Conservation (phyloP, 2,797 vertebrate genomes). For the Ptychadena robeensis region DNA sequence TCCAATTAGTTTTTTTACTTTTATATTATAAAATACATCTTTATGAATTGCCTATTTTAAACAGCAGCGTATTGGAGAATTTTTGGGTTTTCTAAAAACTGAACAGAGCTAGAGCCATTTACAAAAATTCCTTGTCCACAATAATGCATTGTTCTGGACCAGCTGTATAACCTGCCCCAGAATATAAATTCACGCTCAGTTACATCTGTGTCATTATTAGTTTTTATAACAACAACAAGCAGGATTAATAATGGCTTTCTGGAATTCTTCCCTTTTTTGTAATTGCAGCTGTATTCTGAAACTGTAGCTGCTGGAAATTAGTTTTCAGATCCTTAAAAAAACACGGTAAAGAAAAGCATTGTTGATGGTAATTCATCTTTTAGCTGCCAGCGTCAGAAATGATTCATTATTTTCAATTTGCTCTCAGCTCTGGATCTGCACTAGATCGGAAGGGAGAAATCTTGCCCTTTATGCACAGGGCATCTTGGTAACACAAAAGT, state of each 20-base stretch:
- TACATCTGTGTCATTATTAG: slow-evolving; percentile 47
- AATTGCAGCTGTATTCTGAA: slow-evolving; percentile 69
- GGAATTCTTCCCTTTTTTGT: slow-evolving; percentile 58
- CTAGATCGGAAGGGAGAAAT: slow-evolving; percentile 75
- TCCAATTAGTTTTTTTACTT: background rate
- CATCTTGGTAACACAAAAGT: slow-evolving; percentile 68
- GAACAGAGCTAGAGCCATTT: background rate
- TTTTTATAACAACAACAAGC: slow-evolving; percentile 25
- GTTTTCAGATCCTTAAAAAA: slow-evolving; percentile 73
- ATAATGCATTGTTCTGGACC: slow-evolving; percentile 26
- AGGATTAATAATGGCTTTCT: slow-evolving; percentile 31
- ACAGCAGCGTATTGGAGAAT: too few relatives aligned
- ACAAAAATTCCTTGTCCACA: background rate
- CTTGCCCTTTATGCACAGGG: slow-evolving; percentile 72
- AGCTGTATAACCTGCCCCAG: slow-evolving; percentile 30
- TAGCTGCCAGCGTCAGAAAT: slow-evolving; percentile 73
- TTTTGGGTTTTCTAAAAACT: background rate
- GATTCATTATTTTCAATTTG: slow-evolving; percentile 86
- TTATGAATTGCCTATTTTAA: too few relatives aligned
- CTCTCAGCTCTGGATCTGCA: slow-evolving; percentile 77
- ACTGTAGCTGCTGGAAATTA: slow-evolving; percentile 71
- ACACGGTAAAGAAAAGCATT: slow-evolving; percentile 71
- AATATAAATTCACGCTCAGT: slow-evolving; percentile 18
- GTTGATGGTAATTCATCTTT: slow-evolving; percentile 83
- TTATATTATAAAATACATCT: too few relatives aligned